phyloP scores from a whole-genome alignment of 2,113 vertebrate genomes.

The Poeciliopsis turrubarensis region DNA sequence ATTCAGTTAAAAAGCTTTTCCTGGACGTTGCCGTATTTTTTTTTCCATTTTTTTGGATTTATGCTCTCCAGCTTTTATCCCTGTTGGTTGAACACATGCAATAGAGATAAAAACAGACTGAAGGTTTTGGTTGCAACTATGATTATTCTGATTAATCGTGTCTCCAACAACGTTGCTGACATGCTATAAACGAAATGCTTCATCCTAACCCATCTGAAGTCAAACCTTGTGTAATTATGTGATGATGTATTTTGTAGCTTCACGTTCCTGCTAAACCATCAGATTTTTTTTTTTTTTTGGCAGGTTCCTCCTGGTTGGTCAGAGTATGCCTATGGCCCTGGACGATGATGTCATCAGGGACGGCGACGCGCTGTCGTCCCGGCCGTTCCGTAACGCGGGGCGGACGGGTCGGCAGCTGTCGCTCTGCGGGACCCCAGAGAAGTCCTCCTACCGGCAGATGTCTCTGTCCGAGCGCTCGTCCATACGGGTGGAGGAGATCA shows the following conservation, averaged over 20 bases:
- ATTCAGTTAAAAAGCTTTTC: not conserved
- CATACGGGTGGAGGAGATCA: conserved; percentile 97
- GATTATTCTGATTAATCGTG: too few relatives aligned
- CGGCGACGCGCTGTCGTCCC: conserved; percentile 92
- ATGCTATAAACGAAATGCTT: too few relatives aligned
- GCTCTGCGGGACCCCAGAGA: conserved; percentile 95
- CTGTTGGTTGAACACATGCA: too few relatives aligned
- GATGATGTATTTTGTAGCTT: too few relatives aligned
- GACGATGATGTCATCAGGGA: conserved; percentile 93
- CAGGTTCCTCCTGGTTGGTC: conserved; percentile 96
- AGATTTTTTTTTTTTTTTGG: not conserved
- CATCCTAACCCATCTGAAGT: too few relatives aligned
- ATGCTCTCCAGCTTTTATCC: not conserved
- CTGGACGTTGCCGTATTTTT: not conserved
- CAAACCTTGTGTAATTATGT: not conserved
- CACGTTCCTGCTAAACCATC: not conserved
- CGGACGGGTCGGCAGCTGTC: conserved; percentile 90
- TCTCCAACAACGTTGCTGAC: too few relatives aligned
- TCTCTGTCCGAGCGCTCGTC: conserved; percentile 97
- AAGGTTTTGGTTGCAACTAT: not conserved
- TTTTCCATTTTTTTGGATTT: not conserved
- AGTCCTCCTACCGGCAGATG: conserved; percentile 93
- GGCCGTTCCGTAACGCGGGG: conserved; percentile 92
- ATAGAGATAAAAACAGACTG: not conserved
- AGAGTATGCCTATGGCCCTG: conserved; percentile 90